phyloP scores from a whole-genome alignment of 1,140 invertebrate species.

The Rhizoglyphus robini region DNA sequence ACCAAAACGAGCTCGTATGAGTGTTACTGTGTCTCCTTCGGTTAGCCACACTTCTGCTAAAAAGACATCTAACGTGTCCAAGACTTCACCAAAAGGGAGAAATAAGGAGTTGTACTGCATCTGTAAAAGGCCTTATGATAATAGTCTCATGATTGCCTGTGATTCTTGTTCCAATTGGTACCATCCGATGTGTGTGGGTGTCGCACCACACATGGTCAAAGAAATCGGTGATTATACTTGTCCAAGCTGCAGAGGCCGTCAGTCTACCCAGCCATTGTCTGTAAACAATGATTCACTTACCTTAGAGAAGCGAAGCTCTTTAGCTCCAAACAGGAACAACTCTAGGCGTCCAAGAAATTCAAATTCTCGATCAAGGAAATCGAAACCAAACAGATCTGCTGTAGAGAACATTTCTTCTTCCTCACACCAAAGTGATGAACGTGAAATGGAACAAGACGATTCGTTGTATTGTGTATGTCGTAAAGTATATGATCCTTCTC shows the following conservation, averaged over 20 bases:
- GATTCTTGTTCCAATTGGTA: slow-evolving; percentile 97
- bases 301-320: too few species aligned
- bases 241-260: slow-evolving; percentile 50
- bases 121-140: slow-evolving; percentile 86
- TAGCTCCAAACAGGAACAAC: slow-evolving; percentile 9
- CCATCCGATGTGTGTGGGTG: slow-evolving; percentile 88
- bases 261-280: too few species aligned
- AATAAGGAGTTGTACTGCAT: slow-evolving; percentile 71
- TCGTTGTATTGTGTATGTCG: slow-evolving; percentile 74
- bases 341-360: background rate
- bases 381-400: too few species aligned
- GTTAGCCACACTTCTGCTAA: background rate
- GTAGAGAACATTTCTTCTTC: too few species aligned
- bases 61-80: background rate
- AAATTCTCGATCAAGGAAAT: background rate
- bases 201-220: slow-evolving; percentile 83
- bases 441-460: slow-evolving; percentile 77
- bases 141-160: slow-evolving; percentile 92
- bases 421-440: too few species aligned
- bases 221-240: slow-evolving; percentile 72
- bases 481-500: slow-evolving; percentile 91
- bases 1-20: background rate
- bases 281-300: too few species aligned
- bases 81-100: slow-evolving; percentile 13
- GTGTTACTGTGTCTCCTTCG: background rate